These are phyloP conservation scores for Calephelis nemesis DNA, from an alignment of 1,140 invertebrate species.

Conservation along the genomic window DNA sequence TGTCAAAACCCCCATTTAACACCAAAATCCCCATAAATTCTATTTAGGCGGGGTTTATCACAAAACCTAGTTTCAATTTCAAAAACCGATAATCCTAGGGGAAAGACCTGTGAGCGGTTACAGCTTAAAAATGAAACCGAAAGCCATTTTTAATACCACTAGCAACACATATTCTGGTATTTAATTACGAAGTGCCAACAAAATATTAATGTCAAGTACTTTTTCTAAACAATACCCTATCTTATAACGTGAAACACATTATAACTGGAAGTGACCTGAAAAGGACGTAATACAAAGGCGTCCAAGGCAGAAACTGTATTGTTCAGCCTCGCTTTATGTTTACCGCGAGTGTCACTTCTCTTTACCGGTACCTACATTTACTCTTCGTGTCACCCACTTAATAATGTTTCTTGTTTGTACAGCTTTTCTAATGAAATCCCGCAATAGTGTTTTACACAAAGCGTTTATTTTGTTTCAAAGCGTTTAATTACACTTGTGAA, in stretches of 20 bases:
- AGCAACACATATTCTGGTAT: too few relatives aligned
- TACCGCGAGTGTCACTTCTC: constrained; percentile 48
- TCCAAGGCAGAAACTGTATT: constrained; percentile 65
- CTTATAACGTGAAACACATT: constrained; percentile 9
- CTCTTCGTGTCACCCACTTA: constrained; percentile 52
- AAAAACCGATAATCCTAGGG: too few relatives aligned
- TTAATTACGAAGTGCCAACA: constrained; percentile 1
- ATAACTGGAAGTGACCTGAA: constrained; percentile 66
- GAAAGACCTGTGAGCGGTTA: too few relatives aligned
- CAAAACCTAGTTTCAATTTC: too few relatives aligned
- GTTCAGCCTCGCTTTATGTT: constrained; percentile 51
- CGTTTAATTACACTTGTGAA: constrained; percentile 9
- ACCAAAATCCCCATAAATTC: too few relatives aligned
- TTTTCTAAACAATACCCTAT: constrained; percentile 7
- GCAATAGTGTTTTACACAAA: constrained; percentile 37
- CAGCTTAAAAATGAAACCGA: too few relatives aligned
- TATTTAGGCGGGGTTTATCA: too few relatives aligned
- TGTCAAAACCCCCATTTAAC: too few relatives aligned
- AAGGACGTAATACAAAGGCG: constrained; percentile 60
- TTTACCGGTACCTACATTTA: constrained; percentile 44
- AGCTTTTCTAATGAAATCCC: constrained; percentile 40
- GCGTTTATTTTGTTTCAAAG: constrained; percentile 19
- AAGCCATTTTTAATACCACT: too few relatives aligned
- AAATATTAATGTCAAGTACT: constrained; percentile 1
- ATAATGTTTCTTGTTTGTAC: constrained; percentile 40